Evolutionary conservation across 2,113 vertebrate genomes (phyloP).

Genomic region (Cairina moschata): DNA sequence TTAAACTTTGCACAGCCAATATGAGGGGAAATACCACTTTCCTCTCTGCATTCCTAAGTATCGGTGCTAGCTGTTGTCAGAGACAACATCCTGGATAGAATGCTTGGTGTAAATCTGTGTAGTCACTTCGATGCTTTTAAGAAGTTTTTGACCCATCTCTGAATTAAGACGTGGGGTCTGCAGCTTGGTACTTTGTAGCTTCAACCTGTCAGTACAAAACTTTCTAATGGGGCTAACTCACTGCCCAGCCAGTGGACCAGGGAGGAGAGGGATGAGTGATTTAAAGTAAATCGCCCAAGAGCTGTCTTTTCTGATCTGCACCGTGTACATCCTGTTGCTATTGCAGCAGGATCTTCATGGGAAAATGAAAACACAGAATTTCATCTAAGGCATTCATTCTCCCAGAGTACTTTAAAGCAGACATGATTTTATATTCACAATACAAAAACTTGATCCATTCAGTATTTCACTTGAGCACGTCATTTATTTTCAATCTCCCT

Average conservation of each 20-base stretch:
- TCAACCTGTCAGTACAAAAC: background rate
- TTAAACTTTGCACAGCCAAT: background rate
- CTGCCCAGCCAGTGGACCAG: background rate
- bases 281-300: background rate
- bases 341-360: background rate
- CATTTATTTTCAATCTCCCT: constrained; percentile 59
- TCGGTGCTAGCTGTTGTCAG: background rate
- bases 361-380: constrained; percentile 29
- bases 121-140: background rate
- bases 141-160: background rate
- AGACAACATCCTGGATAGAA: background rate
- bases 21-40: background rate
- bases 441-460: constrained; percentile 50
- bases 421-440: constrained; percentile 26
- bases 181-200: background rate
- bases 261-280: background rate
- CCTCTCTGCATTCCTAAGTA: background rate
- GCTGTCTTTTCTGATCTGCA: background rate
- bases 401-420: constrained; percentile 12
- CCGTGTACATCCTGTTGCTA: background rate
- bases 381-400: background rate
- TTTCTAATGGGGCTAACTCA: background rate
- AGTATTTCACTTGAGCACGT: constrained; percentile 41
- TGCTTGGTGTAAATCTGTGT: background rate
- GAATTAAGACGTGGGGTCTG: background rate